These are phyloP conservation scores for Xyrichtys novacula DNA, from an alignment of 2,797 vertebrate genomes.

Conservation along the genomic window DNA sequence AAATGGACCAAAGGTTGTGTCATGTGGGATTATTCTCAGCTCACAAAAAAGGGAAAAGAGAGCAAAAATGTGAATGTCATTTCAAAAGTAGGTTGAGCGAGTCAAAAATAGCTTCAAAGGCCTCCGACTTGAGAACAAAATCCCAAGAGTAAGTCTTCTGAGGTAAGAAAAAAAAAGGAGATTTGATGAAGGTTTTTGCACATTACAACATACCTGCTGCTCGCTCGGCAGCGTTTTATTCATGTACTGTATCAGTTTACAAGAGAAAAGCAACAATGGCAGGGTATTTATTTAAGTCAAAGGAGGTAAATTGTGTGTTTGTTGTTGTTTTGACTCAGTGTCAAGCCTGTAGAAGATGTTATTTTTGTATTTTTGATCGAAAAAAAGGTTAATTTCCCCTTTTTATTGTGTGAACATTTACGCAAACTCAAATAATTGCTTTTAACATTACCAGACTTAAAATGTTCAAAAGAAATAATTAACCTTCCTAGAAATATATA, in stretches of 20 bases:
- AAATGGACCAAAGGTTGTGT: slow-evolving; percentile 73
- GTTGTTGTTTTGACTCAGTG: too few relatives aligned
- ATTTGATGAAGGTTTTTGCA: slow-evolving; percentile 35
- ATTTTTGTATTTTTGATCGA: not conserved
- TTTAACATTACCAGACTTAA: too few relatives aligned
- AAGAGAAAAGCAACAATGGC: slow-evolving; percentile 25
- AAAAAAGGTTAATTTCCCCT: too few relatives aligned
- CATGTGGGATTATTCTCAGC: slow-evolving; percentile 69
- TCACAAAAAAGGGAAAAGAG: slow-evolving; percentile 59
- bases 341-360: not conserved
- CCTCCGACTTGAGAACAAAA: slow-evolving; percentile 72
- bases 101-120: slow-evolving; percentile 83
- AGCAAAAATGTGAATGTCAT: slow-evolving; percentile 75
- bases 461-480: not conserved
- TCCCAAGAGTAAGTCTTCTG: slow-evolving; percentile 71
- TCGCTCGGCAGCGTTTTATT: slow-evolving; percentile 26
- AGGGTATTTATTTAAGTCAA: slow-evolving; percentile 1
- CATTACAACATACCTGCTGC: slow-evolving; percentile 46
- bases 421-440: too few relatives aligned
- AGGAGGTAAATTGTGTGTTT: not conserved
- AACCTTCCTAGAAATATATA: not conserved
- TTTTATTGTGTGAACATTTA: too few relatives aligned
- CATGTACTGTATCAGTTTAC: slow-evolving; percentile 1
- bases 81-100: slow-evolving; percentile 80
- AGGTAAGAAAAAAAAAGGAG: slow-evolving; percentile 54